phyloP scores from a whole-genome alignment of 2,797 vertebrate genomes.

The Mionectes olivaceus region DNA sequence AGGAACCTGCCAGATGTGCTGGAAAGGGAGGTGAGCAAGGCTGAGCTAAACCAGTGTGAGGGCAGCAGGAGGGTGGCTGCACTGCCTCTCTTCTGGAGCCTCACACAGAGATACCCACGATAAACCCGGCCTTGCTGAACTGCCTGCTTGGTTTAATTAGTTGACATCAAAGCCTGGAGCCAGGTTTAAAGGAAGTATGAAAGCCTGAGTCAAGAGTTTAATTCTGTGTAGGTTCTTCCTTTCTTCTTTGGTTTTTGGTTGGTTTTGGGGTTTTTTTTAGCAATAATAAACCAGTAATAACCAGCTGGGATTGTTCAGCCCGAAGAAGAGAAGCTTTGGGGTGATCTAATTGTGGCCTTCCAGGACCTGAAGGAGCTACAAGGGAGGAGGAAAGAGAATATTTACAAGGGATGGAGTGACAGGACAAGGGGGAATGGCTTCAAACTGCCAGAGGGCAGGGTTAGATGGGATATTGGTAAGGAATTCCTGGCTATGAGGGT shows the following conservation, averaged over 20 bases:
- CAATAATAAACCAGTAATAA: not conserved
- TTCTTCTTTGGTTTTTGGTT: not conserved
- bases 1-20: fast-evolving
- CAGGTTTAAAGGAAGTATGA: not conserved
- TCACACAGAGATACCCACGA: not conserved
- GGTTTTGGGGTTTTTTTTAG: not conserved
- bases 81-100: not conserved
- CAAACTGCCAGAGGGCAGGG: too few species aligned
- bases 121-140: not conserved
- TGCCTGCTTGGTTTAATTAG: not conserved
- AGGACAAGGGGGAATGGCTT: too few species aligned
- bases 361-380: not conserved
- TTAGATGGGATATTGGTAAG: too few species aligned
- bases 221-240: not conserved
- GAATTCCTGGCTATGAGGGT: too few species aligned
- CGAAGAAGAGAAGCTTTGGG: not conserved
- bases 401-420: not conserved
- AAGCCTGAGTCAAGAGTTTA: not conserved
- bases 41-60: not conserved
- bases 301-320: not conserved
- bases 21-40: not conserved
- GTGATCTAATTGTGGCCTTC: not conserved
- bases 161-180: not conserved
- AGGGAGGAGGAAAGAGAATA: not conserved
- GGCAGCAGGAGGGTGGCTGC: fast-evolving